Evolutionary conservation across 2,888 invertebrate genomes (phyloP).

Genomic region (Portevinia maculata): DNA sequence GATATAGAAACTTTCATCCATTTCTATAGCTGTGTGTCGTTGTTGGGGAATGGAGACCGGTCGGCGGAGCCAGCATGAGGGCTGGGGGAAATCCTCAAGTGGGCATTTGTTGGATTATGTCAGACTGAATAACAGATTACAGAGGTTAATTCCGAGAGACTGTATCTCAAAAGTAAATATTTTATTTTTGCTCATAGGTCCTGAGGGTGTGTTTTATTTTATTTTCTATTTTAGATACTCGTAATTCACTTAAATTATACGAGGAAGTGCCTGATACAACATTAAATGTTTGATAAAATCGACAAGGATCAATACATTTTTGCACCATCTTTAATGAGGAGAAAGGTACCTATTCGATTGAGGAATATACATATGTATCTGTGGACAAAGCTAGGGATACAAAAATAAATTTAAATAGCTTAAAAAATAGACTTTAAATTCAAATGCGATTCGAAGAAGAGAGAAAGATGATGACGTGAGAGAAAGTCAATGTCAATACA

Average conservation of each 20-base stretch:
- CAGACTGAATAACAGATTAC: slow-evolving; percentile 68
- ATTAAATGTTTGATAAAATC: slow-evolving; percentile 62
- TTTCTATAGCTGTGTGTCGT: slow-evolving; percentile 25
- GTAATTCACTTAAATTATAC: slow-evolving; percentile 51
- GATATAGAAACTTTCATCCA: slow-evolving; percentile 41
- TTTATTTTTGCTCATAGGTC: slow-evolving; percentile 5
- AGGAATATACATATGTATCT: slow-evolving; percentile 1
- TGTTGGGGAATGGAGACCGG: neutral
- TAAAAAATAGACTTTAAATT: too few species aligned
- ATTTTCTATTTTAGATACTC: neutral
- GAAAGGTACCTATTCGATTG: slow-evolving; percentile 1
- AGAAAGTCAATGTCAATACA: too few species aligned
- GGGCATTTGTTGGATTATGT: slow-evolving; percentile 70
- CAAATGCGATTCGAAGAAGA: too few species aligned
- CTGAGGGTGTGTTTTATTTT: slow-evolving; percentile 7
- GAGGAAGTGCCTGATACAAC: slow-evolving; percentile 31
- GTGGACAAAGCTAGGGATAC: too few species aligned
- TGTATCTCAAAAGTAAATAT: slow-evolving; percentile 56
- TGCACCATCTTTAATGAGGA: neutral
- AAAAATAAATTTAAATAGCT: too few species aligned
- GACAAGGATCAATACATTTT: slow-evolving; percentile 36
- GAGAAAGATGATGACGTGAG: too few species aligned
- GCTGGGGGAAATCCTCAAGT: slow-evolving; percentile 42
- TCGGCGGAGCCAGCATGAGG: slow-evolving; percentile 1
- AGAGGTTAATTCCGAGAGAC: slow-evolving; percentile 68